Percentiles rank a stretch among this genome's conserved stretches.
Evolutionary conservation across 2,888 invertebrate genomes (phyloP).

Genomic region (Phortica magna): DNA sequence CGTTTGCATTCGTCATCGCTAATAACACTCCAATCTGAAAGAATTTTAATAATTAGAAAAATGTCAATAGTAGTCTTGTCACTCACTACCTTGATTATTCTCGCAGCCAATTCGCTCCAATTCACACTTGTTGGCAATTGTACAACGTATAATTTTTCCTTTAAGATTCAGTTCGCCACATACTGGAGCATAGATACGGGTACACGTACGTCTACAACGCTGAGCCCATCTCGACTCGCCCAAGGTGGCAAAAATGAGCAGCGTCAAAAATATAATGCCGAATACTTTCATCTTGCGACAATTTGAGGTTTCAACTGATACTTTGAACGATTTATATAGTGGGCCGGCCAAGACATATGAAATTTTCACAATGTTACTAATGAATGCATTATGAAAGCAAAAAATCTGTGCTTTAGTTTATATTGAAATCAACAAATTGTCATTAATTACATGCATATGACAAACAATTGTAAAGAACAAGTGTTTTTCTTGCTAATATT

Average conservation of each 20-base stretch:
- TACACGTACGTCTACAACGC: constrained; percentile 35
- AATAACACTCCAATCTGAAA: constrained; percentile 15
- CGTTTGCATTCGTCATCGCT: constrained; percentile 1
- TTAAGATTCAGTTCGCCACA: constrained; percentile 37
- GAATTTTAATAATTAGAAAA: background rate
- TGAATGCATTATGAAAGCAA: too few species aligned
- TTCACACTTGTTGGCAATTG: constrained; percentile 44
- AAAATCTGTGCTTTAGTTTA: too few species aligned
- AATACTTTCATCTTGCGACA: background rate
- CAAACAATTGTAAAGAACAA: too few species aligned
- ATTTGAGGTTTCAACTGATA: too few species aligned
- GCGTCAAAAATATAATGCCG: background rate
- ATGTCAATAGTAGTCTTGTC: background rate
- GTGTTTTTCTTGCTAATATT: too few species aligned
- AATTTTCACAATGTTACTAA: too few species aligned
- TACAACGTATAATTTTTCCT: constrained; percentile 29
- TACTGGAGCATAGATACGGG: constrained; percentile 38
- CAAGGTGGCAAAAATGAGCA: constrained; percentile 11
- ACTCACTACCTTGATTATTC: constrained; percentile 33
- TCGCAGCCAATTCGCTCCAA: constrained; percentile 34
- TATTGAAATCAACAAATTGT: too few species aligned
- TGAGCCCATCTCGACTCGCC: background rate
- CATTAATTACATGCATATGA: too few species aligned
- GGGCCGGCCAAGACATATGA: too few species aligned
- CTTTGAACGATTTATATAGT: too few species aligned